Base-by-base conservation (phyloP, 2,797 vertebrate genomes). In the Labeo calbasu region DNA sequence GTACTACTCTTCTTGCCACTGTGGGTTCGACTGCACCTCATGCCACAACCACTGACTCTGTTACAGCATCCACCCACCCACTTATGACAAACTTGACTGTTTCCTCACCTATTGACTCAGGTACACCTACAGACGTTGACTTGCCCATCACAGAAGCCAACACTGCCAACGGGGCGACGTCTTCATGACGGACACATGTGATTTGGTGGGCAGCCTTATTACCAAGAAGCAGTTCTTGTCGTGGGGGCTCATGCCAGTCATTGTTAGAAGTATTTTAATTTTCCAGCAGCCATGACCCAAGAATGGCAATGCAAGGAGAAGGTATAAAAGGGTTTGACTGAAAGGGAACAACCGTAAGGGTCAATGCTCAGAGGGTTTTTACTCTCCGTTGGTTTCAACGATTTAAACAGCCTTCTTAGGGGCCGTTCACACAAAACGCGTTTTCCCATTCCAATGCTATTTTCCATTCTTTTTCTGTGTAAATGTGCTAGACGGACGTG, bases 81-180 rank as follows among this genome's bases (percentile, higher is more conserved):
- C 57, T 82, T n/a, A 78, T 76, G 46, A 68, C 84, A 89, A 90
- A 94, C 89, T 90, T 90, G 84, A 94, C 94, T 8, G 90, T 90
- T 78, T 94, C 94, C 89, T 94, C 94, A 73, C 94, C 94, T 53
- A 93, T 95, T 90, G 94, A 95, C 93, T 93, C 87, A 19, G 94
- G 92, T 17, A 71, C 89, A 76, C 88, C 91, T 53, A 70, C 93
- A 90, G 66, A 90, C 83, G 89, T 85, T 77, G 93, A 93, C 0
- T 94, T 95, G 0, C 92, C 92, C 65, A 94, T 95, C 92, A 93
- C 95, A 0, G 97, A 96, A 90, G 95, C 93, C 59, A 91, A 94
- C 93, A 94, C 95, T 14, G 93, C 95, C 92, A 96, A 96, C 0
- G 94, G 94, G 59, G 92, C 93, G 90, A 92, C 94, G 55, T 94